Percentiles rank a stretch among this genome's conserved stretches.
phyloP scores from a whole-genome alignment of 2,797 vertebrate species.

The Sebastes diploproa region DNA sequence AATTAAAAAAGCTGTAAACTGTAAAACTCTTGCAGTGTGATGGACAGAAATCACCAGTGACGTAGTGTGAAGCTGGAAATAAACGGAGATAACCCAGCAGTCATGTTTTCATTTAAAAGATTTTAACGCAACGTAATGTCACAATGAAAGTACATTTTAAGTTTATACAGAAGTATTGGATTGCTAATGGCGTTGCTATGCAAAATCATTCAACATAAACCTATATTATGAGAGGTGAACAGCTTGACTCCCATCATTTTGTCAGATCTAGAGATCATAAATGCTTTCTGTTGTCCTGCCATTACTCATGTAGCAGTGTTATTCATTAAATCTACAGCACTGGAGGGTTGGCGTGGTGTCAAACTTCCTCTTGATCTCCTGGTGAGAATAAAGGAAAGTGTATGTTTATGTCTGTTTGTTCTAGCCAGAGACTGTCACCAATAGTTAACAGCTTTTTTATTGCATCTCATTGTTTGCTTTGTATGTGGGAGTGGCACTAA shows the following conservation, averaged over 20 bases:
- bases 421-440: conserved; percentile 17
- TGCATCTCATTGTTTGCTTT: conserved; percentile 33
- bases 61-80: background rate
- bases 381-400: conserved; percentile 27
- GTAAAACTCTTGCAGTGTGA: background rate
- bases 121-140: background rate
- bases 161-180: background rate
- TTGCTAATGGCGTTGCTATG: background rate
- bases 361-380: conserved; percentile 26
- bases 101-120: background rate
- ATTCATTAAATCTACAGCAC: background rate
- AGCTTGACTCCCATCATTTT: background rate
- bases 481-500: conserved; percentile 13
- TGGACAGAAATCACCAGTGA: background rate
- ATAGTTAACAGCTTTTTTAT: conserved; percentile 35
- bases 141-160: too few relatives aligned
- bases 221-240: background rate
- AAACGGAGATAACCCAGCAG: background rate
- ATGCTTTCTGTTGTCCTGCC: background rate
- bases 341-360: background rate
- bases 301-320: background rate
- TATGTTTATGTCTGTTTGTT: conserved; percentile 9
- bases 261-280: background rate
- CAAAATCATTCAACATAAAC: background rate
- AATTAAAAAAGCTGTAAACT: background rate